Evolutionary conservation across 2,797 vertebrate species (phyloP).

Genomic region (Lacerta viridis): DNA sequence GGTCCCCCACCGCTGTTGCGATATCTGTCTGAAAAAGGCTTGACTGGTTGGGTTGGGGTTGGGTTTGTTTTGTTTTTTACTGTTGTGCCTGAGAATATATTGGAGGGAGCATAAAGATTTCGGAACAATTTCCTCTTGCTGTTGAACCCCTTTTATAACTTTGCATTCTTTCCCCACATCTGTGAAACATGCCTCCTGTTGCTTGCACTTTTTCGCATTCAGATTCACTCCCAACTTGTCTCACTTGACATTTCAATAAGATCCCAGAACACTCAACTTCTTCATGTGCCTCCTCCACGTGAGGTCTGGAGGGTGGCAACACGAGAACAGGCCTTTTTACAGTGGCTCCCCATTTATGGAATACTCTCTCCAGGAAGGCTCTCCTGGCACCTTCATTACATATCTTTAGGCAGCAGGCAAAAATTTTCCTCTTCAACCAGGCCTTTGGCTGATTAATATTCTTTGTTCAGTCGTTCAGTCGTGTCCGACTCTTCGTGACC

Average conservation of each 20-base stretch:
- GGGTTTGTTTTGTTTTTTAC: conserved; percentile 28
- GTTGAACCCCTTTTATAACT: conserved; percentile 51
- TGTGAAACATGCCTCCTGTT: conserved; percentile 57
- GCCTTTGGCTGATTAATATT: too few species aligned
- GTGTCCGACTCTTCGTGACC: too few species aligned
- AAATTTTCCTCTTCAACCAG: too few species aligned
- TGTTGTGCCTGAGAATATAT: conserved; percentile 41
- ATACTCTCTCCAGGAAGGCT: too few species aligned
- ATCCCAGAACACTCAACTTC: conserved; percentile 24
- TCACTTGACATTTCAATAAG: conserved; percentile 50
- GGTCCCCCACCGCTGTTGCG: not conserved
- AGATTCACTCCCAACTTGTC: conserved; percentile 52
- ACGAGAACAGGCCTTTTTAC: too few species aligned
- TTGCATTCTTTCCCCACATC: conserved; percentile 51
- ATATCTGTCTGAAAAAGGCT: conserved; percentile 5
- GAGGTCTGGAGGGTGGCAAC: too few species aligned
- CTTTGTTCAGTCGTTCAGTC: too few species aligned
- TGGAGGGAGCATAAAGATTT: conserved; percentile 43
- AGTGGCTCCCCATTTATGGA: too few species aligned
- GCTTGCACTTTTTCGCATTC: conserved; percentile 41
- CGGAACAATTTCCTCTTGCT: conserved; percentile 44
- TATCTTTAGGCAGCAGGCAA: too few species aligned
- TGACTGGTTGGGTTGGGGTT: conserved; percentile 6
- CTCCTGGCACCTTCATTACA: too few species aligned
- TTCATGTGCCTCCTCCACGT: too few species aligned